A percentile compares a stretch with the other conserved stretches of the same genome.
Conservation (phyloP, 2,113 vertebrate species). For the Ophiodon elongatus region DNA sequence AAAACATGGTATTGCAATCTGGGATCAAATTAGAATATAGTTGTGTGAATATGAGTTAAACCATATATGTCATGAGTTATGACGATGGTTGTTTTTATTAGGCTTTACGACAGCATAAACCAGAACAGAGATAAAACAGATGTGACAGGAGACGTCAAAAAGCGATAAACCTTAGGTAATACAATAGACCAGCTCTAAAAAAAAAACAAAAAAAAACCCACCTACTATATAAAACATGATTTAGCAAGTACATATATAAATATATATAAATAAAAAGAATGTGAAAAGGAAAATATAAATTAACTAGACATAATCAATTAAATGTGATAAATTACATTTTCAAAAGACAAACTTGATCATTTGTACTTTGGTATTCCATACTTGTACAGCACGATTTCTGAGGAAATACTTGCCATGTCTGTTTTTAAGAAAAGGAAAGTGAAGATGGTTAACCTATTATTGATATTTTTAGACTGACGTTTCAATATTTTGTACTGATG, state of each 20-base stretch:
- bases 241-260: not conserved
- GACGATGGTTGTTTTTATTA: not conserved
- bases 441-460: not conserved
- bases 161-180: not conserved
- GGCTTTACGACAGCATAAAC: not conserved
- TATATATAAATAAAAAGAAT: not conserved
- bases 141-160: not conserved
- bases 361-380: not conserved
- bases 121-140: not conserved
- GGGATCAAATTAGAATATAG: not conserved
- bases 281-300: not conserved
- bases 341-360: not conserved
- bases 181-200: not conserved
- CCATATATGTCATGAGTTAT: not conserved
- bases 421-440: not conserved
- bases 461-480: not conserved
- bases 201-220: not conserved
- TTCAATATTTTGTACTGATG: not conserved
- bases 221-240: not conserved
- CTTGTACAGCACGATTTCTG: not conserved
- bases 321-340: too few relatives aligned
- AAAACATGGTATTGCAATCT: not conserved
- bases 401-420: not conserved
- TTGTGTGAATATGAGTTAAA: not conserved
- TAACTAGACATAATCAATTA: too few relatives aligned